Percentiles rank a stretch among this genome's conserved stretches.
These are phyloP conservation scores for Liolophura sinensis DNA, from an alignment of 1,140 invertebrate species.

Conservation along the genomic window DNA sequence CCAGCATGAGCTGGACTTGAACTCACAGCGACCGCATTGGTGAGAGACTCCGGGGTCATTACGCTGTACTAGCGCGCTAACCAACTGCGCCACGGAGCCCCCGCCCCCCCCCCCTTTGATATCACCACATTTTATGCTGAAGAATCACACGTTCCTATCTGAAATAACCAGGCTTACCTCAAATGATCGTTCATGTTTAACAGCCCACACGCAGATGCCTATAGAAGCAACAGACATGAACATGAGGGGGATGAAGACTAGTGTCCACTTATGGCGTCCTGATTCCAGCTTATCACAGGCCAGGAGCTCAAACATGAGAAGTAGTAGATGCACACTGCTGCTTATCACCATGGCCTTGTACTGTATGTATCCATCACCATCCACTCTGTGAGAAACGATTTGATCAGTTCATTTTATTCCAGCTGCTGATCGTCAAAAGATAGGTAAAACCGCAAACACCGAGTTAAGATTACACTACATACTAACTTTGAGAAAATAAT, in stretches of 20 bases:
- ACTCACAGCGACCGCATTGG: too few species aligned
- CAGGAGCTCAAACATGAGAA: slow-evolving; percentile 95
- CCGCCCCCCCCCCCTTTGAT: too few species aligned
- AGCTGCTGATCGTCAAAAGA: too few species aligned
- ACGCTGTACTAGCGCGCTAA: too few species aligned
- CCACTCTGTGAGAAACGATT: slow-evolving; percentile 67
- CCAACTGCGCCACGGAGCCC: too few species aligned
- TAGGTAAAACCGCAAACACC: too few species aligned
- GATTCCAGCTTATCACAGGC: slow-evolving; percentile 93
- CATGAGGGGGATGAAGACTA: slow-evolving; percentile 95
- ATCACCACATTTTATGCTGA: too few species aligned
- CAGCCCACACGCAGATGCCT: slow-evolving; percentile 96
- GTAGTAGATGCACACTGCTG: slow-evolving; percentile 86
- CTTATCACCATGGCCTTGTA: slow-evolving; percentile 97
- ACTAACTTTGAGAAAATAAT: too few species aligned
- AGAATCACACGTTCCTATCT: too few species aligned
- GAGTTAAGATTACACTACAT: too few species aligned
- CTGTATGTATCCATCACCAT: slow-evolving; percentile 94
- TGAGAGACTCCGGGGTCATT: too few species aligned
- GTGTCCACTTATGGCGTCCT: slow-evolving; percentile 78
- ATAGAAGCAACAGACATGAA: slow-evolving; percentile 96
- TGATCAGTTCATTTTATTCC: not conserved
- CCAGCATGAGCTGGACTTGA: too few species aligned
- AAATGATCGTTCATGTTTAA: slow-evolving; percentile 95
- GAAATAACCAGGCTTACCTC: slow-evolving; percentile 68